Evolutionary conservation across 2,113 vertebrate species (phyloP).

Genomic region (Nymphicus hollandicus): DNA sequence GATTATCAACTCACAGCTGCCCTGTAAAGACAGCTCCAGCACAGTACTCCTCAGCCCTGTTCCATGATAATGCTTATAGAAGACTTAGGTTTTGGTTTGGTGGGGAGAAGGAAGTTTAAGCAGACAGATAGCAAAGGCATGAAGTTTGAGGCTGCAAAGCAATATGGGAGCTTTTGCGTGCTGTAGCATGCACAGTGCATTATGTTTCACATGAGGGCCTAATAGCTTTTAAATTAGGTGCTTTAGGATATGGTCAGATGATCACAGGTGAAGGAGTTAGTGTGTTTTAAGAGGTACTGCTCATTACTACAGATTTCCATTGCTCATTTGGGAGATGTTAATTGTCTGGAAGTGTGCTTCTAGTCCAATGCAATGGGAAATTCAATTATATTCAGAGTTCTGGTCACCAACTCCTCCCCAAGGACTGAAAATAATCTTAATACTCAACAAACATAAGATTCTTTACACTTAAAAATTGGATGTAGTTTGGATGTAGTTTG

Average conservation of each 20-base stretch:
- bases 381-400: not conserved
- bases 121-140: not conserved
- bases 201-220: not conserved
- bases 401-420: not conserved
- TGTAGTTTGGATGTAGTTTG: not conserved
- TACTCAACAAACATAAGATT: not conserved
- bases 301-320: not conserved
- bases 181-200: not conserved
- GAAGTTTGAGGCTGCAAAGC: not conserved
- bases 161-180: not conserved
- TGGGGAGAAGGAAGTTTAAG: not conserved
- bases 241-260: not conserved
- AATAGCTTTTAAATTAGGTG: not conserved
- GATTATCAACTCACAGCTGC: not conserved
- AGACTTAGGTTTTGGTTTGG: not conserved
- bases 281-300: not conserved
- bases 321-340: not conserved
- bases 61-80: not conserved
- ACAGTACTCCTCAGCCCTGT: fast-evolving
- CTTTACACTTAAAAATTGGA: not conserved
- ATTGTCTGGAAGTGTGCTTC: not conserved
- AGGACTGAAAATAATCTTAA: not conserved
- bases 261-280: not conserved
- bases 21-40: not conserved
- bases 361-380: not conserved